Evolutionary conservation across 2,888 invertebrate genomes (phyloP), one percentile per base, ranked within the genome.

Genomic region (Spilosoma lubricipeda): DNA sequence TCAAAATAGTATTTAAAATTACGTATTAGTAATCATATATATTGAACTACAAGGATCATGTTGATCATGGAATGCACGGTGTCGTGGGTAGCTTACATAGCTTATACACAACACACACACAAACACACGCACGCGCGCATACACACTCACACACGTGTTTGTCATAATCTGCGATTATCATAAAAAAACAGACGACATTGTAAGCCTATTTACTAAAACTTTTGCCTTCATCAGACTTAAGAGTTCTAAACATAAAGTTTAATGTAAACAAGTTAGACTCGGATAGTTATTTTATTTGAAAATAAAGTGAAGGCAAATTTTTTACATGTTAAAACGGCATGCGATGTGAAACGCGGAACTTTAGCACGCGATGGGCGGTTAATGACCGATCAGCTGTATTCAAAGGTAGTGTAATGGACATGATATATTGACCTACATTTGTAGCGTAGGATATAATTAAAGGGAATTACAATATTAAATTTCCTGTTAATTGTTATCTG

Each of bases 331-430:
- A 82, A 81, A 71, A 83, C 72, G 82, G 84, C 82, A 84, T 83
- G 84, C 82, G 70, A 82, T 73, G 73, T 65, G 66, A 73, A 83
- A 72, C 65, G 59, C 70, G 70, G 82, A 64, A 80, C 76, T 75
- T 74, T 30, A 18, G 74, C 83, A 83, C 83, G 83, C 83, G 74
- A 80, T 82, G 84, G 84, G 84, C 80, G 83, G 84, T 71, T 83
- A 83, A 83, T 83, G 80, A 84, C 83, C 83, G 80, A 83, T 84
- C 84, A 80, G 73, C 68, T 74, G 78, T 71, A 68, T 71, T 64
- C 69, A 66, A 84, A 82, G 77, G 78, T 82, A 80, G 66, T 72
- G 75, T 84, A 84, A 83, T 83, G 77, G 70, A 67, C 69, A 74
- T 71, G 67, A 71, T 83, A 72, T 78, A 80, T 84, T 80, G 72